Conservation (phyloP, 2,797 vertebrate species). For the Lagodon rhomboides region DNA sequence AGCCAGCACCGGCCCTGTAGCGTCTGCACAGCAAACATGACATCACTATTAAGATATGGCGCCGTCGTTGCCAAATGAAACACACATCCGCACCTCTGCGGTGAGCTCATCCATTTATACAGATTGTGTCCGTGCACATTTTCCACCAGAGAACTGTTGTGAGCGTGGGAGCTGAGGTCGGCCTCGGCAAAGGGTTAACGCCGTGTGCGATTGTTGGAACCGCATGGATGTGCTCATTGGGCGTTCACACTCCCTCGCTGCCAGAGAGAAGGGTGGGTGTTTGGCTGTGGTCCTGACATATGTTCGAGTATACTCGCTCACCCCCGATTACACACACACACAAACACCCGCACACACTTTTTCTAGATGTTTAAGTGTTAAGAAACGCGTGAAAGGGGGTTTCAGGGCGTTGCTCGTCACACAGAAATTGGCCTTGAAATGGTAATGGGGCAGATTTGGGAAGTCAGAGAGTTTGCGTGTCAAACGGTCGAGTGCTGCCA, state of each 20-base stretch:
- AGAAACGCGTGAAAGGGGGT: conserved; percentile 28
- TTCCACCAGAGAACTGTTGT: not conserved
- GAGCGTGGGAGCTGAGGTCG: not conserved
- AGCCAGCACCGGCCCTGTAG: conserved; percentile 34
- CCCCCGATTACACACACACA: conserved; percentile 49
- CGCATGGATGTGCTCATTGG: conserved; percentile 73
- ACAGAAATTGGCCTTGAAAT: conserved; percentile 56
- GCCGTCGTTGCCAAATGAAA: conserved; percentile 59
- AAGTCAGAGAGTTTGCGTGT: conserved; percentile 6
- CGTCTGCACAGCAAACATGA: conserved; percentile 67
- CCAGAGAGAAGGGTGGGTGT: conserved; percentile 75
- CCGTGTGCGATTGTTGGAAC: conserved; percentile 55
- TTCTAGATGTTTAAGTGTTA: conserved; percentile 30
- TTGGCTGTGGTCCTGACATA: conserved; percentile 71
- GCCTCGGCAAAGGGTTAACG: conserved; percentile 61
- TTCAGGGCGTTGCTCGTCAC: conserved; percentile 53
- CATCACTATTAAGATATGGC: conserved; percentile 59
- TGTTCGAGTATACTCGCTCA: conserved; percentile 61
- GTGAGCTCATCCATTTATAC: conserved; percentile 55
- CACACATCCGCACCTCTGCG: conserved; percentile 27
- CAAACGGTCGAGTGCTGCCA: not conserved
- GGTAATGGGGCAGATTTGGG: conserved; percentile 16
- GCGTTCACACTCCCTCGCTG: conserved; percentile 72
- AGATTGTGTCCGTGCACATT: conserved; percentile 8
- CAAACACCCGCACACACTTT: conserved; percentile 40